Conservation (phyloP, 2,888 invertebrate species). For the Macrophya annulata region DNA sequence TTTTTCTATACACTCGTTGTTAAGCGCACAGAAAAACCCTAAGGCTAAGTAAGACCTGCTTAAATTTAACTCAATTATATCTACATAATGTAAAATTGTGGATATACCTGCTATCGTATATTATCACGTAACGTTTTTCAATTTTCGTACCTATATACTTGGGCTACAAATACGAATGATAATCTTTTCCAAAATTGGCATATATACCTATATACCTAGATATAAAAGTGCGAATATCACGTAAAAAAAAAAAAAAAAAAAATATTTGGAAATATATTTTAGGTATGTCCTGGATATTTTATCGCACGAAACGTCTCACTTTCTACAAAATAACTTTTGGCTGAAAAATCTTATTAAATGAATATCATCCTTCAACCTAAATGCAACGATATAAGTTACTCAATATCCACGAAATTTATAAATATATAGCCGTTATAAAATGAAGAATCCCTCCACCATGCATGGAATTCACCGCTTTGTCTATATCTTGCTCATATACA, state of each 20-base stretch:
- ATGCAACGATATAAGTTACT: not conserved
- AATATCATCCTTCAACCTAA: not conserved
- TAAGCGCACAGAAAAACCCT: not conserved
- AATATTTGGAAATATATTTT: not conserved
- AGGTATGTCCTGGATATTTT: not conserved
- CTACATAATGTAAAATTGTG: not conserved
- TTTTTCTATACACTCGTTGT: constrained; percentile 12
- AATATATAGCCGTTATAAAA: not conserved
- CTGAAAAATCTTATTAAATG: not conserved
- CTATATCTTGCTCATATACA: not conserved
- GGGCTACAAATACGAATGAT: not conserved
- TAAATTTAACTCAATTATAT: constrained; percentile 5
- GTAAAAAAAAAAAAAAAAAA: not conserved
- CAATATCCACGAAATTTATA: not conserved
- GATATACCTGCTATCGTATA: not conserved
- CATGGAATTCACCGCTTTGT: not conserved
- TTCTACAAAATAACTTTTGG: constrained; percentile 15
- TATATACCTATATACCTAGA: not conserved
- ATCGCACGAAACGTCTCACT: constrained; percentile 3
- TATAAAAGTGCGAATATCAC: not conserved
- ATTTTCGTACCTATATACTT: not conserved
- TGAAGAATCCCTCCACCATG: not conserved
- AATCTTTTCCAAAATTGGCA: not conserved
- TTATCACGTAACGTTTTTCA: constrained; percentile 16
- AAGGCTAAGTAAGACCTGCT: constrained; percentile 17